Conservation (phyloP, 1,140 invertebrate genomes). For the Formica exsecta region DNA sequence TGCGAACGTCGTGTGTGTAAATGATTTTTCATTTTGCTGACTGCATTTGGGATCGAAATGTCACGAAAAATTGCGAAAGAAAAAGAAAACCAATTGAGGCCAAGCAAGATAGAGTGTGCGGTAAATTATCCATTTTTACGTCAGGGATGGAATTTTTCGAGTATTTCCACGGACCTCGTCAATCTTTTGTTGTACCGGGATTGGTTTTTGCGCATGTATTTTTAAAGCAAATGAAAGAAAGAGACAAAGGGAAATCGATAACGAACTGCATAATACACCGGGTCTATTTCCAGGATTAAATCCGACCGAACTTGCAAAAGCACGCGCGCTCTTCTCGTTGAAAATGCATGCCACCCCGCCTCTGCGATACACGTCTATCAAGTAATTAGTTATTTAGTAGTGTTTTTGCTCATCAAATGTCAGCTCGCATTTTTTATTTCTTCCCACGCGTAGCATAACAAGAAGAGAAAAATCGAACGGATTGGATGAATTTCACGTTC, state of each 20-base stretch:
- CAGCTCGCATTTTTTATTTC: background rate
- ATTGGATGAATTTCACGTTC: conserved; percentile 36
- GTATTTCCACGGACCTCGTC: conserved; percentile 5
- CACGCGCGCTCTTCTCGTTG: background rate
- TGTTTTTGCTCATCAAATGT: background rate
- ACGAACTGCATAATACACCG: conserved; percentile 38
- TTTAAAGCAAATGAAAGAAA: conserved; percentile 36
- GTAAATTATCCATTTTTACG: conserved; percentile 58
- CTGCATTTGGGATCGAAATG: background rate
- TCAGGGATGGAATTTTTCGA: conserved; percentile 16
- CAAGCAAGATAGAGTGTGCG: conserved; percentile 6
- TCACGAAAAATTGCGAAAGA: conserved; percentile 19
- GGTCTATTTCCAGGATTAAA: conserved; percentile 48
- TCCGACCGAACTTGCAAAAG: background rate
- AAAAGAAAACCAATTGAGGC: background rate
- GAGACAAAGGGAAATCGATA: conserved; percentile 32
- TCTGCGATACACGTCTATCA: background rate
- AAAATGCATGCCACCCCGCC: conserved; percentile 1
- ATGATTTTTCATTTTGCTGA: conserved; percentile 11
- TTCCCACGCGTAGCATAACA: background rate
- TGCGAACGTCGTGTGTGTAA: background rate
- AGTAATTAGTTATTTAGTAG: conserved; percentile 50
- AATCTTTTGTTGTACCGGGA: conserved; percentile 53
- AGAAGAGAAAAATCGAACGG: background rate
- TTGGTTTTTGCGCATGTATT: conserved; percentile 50